Percentiles rank a stretch among this genome's conserved stretches.
These are phyloP conservation scores for Phoeniculus purpureus DNA, from an alignment of 2,797 vertebrate species.

Conservation along the genomic window DNA sequence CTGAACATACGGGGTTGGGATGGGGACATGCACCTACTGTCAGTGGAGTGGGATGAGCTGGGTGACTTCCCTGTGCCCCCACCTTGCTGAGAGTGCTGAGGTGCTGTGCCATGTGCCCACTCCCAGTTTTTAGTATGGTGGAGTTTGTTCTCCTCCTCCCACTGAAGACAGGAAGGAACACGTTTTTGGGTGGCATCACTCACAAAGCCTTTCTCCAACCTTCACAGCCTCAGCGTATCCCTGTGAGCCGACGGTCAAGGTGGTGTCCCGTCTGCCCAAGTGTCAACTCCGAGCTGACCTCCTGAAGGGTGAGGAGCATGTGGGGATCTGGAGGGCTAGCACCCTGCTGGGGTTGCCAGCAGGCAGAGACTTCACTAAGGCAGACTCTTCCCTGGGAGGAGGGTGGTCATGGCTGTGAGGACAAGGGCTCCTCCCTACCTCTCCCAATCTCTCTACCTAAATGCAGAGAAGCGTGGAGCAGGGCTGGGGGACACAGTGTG, in stretches of 20 bases:
- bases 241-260: background rate
- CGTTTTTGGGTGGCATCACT: background rate
- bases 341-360: background rate
- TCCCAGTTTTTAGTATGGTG: background rate
- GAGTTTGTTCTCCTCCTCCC: background rate
- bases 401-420: background rate
- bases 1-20: background rate
- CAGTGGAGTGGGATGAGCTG: background rate
- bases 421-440: background rate
- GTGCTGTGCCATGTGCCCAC: fast-evolving
- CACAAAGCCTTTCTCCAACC: background rate
- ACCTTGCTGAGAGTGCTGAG: background rate
- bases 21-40: background rate
- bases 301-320: slow-evolving; percentile 22
- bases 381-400: fast-evolving
- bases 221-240: background rate
- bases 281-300: slow-evolving; percentile 41
- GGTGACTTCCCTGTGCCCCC: background rate
- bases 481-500: background rate
- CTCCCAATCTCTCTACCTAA: background rate
- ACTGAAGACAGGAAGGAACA: background rate
- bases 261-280: background rate
- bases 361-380: background rate
- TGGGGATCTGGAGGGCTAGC: background rate
- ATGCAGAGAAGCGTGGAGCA: background rate